phyloP scores from a whole-genome alignment of 2,113 vertebrate species.

The Apteryx owenii region DNA sequence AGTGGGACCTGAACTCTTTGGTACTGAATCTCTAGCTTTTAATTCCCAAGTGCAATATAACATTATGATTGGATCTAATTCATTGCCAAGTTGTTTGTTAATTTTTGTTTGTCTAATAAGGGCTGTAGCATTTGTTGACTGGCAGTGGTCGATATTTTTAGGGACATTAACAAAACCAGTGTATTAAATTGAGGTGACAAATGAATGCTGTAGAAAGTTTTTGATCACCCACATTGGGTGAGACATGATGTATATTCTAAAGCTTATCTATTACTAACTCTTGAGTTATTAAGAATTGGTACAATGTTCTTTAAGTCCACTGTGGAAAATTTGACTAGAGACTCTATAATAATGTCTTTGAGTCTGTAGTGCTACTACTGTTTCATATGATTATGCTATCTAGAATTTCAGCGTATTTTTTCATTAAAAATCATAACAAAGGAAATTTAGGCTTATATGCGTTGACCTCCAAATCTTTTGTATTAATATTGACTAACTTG shows the following conservation, averaged over 20 bases:
- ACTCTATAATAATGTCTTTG: conserved; percentile 9
- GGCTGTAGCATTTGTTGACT: neutral
- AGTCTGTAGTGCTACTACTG: conserved; percentile 34
- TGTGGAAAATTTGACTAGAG: neutral
- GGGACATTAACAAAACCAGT: neutral
- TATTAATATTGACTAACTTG: neutral
- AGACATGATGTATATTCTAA: conserved; percentile 25
- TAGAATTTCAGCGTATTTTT: neutral
- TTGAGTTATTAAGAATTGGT: neutral
- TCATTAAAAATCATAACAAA: neutral
- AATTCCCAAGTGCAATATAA: conserved; percentile 51
- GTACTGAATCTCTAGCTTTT: neutral
- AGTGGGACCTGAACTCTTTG: neutral
- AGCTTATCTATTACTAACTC: conserved; percentile 35
- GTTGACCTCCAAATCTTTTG: neutral
- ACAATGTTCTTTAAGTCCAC: neutral
- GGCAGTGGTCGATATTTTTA: neutral
- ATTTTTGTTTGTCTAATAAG: neutral
- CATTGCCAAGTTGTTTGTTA: neutral
- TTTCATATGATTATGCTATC: neutral
- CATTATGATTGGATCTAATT: neutral
- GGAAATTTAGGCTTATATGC: neutral
- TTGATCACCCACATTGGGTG: conserved; percentile 77
- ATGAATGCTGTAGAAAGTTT: neutral
- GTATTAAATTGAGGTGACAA: neutral